phyloP scores from a whole-genome alignment of 2,113 vertebrate genomes.

The Miniopterus natalensis region DNA sequence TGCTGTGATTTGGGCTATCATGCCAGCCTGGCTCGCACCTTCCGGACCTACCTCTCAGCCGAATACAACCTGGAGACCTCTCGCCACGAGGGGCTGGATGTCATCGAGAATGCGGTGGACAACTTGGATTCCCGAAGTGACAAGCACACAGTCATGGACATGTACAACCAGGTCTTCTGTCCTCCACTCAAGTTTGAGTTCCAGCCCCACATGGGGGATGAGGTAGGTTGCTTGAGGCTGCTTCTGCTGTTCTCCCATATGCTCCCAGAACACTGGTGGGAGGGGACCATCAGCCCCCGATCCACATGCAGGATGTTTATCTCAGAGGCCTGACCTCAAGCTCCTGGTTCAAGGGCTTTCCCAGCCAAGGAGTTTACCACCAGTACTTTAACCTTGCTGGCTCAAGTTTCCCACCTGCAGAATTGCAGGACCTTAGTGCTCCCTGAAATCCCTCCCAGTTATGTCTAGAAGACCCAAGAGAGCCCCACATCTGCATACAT shows the following conservation, averaged over 20 bases:
- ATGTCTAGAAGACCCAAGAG: not conserved
- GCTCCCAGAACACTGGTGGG: not conserved
- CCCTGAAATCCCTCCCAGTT: not conserved
- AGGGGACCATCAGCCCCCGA: not conserved
- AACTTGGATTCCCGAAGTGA: constrained; percentile 97
- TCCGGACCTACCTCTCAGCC: constrained; percentile 97
- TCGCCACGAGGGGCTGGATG: constrained; percentile 96
- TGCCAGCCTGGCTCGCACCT: constrained; percentile 95
- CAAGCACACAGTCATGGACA: constrained; percentile 99
- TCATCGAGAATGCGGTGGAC: constrained; percentile 97
- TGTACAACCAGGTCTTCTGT: constrained; percentile 99
- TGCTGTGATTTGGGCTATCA: constrained; percentile 99
- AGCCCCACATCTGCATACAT: not conserved
- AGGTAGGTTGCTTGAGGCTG: constrained; percentile 87
- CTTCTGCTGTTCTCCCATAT: not conserved
- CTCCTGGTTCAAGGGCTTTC: not conserved
- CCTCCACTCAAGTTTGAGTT: constrained; percentile 98
- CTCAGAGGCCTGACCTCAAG: not conserved
- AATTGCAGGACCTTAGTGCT: not conserved
- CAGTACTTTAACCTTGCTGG: not conserved
- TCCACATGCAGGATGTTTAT: not conserved
- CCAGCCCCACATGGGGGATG: constrained; percentile 99
- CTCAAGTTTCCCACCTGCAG: not conserved
- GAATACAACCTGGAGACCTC: constrained; percentile 99
- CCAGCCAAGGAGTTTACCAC: not conserved